Conservation (phyloP, 2,888 invertebrate genomes). For the Tenthredo amoena region DNA sequence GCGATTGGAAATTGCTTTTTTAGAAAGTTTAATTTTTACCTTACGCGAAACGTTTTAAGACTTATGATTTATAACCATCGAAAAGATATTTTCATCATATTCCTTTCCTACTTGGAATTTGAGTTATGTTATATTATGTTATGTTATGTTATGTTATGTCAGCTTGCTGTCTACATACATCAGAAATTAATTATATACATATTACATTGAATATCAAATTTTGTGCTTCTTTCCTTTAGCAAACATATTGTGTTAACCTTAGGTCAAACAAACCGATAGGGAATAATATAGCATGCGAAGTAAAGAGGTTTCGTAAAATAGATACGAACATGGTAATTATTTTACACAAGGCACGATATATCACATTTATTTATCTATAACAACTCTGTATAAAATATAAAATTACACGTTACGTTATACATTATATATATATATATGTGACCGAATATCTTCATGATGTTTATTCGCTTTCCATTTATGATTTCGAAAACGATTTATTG, state of each 20-base stretch:
- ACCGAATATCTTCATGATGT: constrained; percentile 1
- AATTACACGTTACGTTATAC: constrained; percentile 25
- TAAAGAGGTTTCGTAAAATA: background rate
- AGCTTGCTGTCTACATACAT: background rate
- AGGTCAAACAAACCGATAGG: background rate
- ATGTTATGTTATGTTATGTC: background rate
- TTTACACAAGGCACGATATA: constrained; percentile 52
- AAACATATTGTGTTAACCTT: background rate
- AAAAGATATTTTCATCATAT: constrained; percentile 17
- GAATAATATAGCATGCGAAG: background rate
- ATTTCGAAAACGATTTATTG: background rate
- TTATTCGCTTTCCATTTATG: background rate
- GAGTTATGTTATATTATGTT: background rate
- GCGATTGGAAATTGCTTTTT: background rate
- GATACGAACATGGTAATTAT: background rate
- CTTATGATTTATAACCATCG: background rate
- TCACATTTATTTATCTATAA: constrained; percentile 48
- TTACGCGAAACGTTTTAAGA: background rate
- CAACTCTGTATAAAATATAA: constrained; percentile 34
- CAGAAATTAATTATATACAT: constrained; percentile 1
- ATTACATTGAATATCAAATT: background rate
- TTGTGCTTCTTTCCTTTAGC: background rate
- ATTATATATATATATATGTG: background rate
- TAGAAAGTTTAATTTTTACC: background rate
- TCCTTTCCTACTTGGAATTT: background rate